These are phyloP conservation scores for Leptocoma aspasia DNA, from an alignment of 2,113 vertebrate species.

Conservation along the genomic window DNA sequence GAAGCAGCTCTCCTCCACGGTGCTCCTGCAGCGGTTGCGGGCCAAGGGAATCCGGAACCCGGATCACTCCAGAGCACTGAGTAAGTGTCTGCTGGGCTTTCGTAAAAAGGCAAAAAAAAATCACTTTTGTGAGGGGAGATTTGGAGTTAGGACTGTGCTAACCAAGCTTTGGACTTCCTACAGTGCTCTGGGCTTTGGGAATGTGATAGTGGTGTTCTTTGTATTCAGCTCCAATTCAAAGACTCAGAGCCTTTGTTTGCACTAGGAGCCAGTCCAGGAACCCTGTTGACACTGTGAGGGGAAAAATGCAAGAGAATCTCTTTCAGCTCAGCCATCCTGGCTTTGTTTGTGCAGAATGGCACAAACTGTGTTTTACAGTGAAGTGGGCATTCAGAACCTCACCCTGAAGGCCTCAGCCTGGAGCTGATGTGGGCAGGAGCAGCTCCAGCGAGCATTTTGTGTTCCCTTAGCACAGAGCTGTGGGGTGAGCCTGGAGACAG, in stretches of 20 bases:
- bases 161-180: constrained; percentile 14
- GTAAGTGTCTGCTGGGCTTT: constrained; percentile 71
- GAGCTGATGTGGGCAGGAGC: background rate
- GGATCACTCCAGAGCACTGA: constrained; percentile 97
- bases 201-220: constrained; percentile 49
- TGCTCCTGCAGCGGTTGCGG: constrained; percentile 93
- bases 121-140: background rate
- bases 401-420: background rate
- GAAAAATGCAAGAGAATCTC: constrained; percentile 46
- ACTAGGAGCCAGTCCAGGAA: constrained; percentile 44
- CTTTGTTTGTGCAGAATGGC: constrained; percentile 9
- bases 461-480: background rate
- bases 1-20: constrained; percentile 94
- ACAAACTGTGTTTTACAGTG: background rate
- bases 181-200: constrained; percentile 28
- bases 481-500: background rate
- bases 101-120: background rate
- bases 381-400: background rate
- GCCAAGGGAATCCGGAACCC: constrained; percentile 98
- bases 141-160: background rate
- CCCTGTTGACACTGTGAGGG: constrained; percentile 45
- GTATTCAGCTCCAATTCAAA: constrained; percentile 30
- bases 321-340: constrained; percentile 8
- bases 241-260: constrained; percentile 46
- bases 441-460: background rate